Evolutionary conservation across 2,888 invertebrate species (phyloP), one percentile per base, ranked within the genome.

Genomic region (Lottia gigantea): DNA sequence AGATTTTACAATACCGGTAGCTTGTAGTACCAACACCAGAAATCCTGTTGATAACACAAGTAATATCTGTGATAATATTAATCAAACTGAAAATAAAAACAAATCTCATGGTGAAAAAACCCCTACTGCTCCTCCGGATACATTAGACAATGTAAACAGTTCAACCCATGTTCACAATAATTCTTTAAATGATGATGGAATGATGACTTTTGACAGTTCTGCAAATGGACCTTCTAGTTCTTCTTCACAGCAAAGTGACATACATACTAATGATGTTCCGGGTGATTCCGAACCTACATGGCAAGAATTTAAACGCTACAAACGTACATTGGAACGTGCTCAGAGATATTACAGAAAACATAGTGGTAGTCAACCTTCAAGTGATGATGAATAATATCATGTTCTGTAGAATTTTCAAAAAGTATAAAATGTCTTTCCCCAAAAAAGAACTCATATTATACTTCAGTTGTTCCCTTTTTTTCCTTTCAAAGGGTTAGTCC

Each of bases 261-360:
- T 23, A 12, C 19, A 23, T 15, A n/a, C n/a, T 12, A 55, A 19
- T 12, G 23, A 19, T 1, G 55, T 55, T 64, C 46, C 45, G 19
- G 7, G 46, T 23, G 70, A 71, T 26, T 66, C 49, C 66, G 75
- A 80, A 62, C 78, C 80, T 15, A 76, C 79, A 19, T 81, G 81
- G 79, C 75, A 76, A 14, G 82, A 82, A 70, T 83, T 83, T 68
- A 83, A 82, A 73, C 74, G 79, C 19, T 83, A 82, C 62, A 83
- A 80, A 68, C 79, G 80, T 45, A 71, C 71, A 68, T 47, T 78
- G 11, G 77, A 81, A 68, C 71, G 79, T 49, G 79, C 79, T 14
- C 74, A 78, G 64, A 73, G 80, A 49, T 72, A 76, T 46, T 83
- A 82, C 69, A 74, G 78, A 23, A 74, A 75, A 16, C 74, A 76